These are phyloP conservation scores for Meloidogyne hapla DNA, from an alignment of 1,140 invertebrate species.

Conservation along the genomic window DNA sequence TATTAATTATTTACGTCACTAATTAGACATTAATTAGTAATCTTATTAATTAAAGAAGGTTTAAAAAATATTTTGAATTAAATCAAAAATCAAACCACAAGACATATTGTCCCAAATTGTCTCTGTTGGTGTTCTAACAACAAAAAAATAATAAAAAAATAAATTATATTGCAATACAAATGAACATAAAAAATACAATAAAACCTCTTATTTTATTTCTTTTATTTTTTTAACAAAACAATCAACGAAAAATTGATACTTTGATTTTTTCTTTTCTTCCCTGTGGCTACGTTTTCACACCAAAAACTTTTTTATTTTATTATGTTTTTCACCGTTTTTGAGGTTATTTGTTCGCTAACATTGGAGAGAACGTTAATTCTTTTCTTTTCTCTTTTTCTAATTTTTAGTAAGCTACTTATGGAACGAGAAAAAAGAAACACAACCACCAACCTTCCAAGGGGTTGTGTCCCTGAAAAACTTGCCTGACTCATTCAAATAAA, in stretches of 20 bases:
- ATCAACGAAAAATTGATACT: neutral
- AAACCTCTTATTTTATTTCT: neutral
- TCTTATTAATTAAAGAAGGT: no score
- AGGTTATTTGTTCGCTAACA: neutral
- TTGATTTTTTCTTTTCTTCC: neutral
- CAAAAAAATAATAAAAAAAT: neutral
- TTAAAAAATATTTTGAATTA: no score
- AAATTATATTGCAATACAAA: neutral
- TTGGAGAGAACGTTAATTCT: neutral
- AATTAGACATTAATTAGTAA: no score
- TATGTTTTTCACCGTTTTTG: neutral
- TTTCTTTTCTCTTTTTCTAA: neutral
- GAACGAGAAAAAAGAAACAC: neutral
- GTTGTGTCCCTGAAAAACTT: no score
- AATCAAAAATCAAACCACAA: no score
- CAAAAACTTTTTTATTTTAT: neutral
- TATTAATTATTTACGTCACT: no score
- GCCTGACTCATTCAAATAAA: neutral
- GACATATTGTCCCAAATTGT: no score
- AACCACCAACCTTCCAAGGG: no score
- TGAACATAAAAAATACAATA: neutral
- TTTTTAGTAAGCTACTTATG: neutral
- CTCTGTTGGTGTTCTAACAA: neutral
- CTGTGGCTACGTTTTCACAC: neutral
- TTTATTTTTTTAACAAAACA: neutral